Base-by-base conservation (phyloP, 2,113 vertebrate genomes). In the Cromileptes altivelis region DNA sequence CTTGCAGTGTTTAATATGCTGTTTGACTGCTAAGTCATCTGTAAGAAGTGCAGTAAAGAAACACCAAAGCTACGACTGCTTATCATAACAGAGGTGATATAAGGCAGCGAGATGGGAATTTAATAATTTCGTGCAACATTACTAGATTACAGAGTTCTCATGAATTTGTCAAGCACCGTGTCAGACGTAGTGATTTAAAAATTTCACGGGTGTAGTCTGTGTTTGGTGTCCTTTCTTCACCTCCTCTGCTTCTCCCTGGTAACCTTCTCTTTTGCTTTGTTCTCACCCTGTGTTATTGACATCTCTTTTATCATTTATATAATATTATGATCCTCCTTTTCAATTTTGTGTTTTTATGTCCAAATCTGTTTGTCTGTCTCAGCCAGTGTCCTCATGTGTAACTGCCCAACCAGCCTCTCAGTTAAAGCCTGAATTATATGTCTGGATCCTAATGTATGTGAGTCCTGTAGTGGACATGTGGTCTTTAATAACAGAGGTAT, bases 1-100 rank as follows among this genome's bases (percentile, higher is more conserved):
- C 15, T 69, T 50, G 68, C 37, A n/a, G 9, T n/a, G 10, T 42
- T 69, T 47, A 14, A 2, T 9, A 40, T n/a, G 15, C 52, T 3
- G 52, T 65, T 11, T 55, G 53, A 55, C 7, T 50, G 37, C 37
- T 14, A 42, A 64, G 21, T 45, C 40, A 23, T 42, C 25, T n/a
- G 18, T 57, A 27, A 49, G 45, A 70, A 63, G 53, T 57, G 19
- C 23, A 56, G 37, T 12, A 37, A 50, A 42, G 30, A 49, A 64
- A 56, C 37, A 58, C n/a, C 13, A 25, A 77, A 78, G 61, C 75
- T 65, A 9, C 18, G 75, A 23, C 42, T 62, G 55, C 62, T 68
- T 72, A 19, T 81, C 37, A 70, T 68, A 42, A 63, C 49, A 53
- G 49, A 42, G 30, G 57, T 72, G 60, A 81, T 85, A 45, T 61